Conservation (phyloP, 2,888 invertebrate genomes). For the Hipparchia sbordonii region DNA sequence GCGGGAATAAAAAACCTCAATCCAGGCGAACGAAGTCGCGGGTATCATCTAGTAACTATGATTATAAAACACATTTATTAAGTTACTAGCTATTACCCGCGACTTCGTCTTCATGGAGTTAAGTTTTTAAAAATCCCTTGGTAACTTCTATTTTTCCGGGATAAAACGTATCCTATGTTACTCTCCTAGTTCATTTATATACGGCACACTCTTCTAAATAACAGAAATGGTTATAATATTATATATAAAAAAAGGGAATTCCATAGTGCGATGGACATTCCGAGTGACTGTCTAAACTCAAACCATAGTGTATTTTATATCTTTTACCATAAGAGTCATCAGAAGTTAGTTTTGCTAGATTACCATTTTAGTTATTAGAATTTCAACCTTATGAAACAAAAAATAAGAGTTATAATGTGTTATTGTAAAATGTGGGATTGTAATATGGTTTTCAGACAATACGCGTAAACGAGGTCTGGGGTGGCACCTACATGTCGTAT, state of each 20-base stretch:
- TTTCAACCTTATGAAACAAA: background rate
- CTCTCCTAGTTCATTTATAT: too few relatives aligned
- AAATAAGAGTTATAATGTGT: background rate
- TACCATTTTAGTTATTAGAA: background rate
- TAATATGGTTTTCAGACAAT: constrained; percentile 23
- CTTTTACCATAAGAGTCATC: background rate
- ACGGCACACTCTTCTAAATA: too few relatives aligned
- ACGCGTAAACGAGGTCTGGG: constrained; percentile 19
- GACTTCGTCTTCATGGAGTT: too few relatives aligned
- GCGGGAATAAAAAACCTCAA: too few relatives aligned
- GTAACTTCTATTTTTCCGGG: too few relatives aligned
- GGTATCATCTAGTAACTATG: too few relatives aligned
- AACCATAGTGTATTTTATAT: constrained; percentile 1
- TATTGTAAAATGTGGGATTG: background rate
- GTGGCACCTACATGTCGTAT: constrained; percentile 1
- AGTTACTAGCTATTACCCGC: too few relatives aligned
- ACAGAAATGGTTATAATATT: too few relatives aligned
- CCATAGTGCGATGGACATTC: constrained; percentile 10
- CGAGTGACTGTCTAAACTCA: background rate
- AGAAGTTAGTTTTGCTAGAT: background rate
- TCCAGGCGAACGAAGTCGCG: too few relatives aligned
- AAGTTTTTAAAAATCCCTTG: too few relatives aligned
- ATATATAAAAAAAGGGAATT: background rate
- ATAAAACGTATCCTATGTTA: too few relatives aligned
- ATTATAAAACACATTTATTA: too few relatives aligned